phyloP scores from a whole-genome alignment of 2,113 vertebrate genomes.

The Antechinus stuartii region DNA sequence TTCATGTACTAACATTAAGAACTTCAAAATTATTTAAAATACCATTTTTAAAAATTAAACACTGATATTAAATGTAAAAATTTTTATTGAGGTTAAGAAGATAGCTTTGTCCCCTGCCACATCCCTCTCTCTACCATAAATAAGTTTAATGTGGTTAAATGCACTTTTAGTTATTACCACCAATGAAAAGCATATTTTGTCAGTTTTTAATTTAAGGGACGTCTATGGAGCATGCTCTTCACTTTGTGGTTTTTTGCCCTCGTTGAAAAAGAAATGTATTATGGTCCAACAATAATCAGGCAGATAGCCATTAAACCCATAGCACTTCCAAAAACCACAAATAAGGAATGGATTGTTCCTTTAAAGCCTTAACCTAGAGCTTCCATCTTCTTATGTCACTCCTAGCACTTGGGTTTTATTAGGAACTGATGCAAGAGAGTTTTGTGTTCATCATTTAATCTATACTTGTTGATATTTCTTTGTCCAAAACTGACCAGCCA shows the following conservation, averaged over 20 bases:
- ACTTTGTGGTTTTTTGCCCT: slow-evolving; percentile 34
- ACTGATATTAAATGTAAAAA: slow-evolving; percentile 8
- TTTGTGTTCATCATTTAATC: slow-evolving; percentile 55
- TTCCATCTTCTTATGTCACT: slow-evolving; percentile 56
- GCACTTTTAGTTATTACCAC: slow-evolving; percentile 16
- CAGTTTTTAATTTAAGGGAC: slow-evolving; percentile 57
- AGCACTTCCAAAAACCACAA: slow-evolving; percentile 60
- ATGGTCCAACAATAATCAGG: slow-evolving; percentile 60
- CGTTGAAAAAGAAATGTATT: slow-evolving; percentile 63
- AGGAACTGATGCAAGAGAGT: slow-evolving; percentile 64
- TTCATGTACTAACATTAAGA: background rate
- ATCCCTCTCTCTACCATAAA: background rate
- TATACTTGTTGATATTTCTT: slow-evolving; percentile 60
- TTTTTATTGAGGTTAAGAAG: background rate
- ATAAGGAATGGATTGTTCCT: slow-evolving; percentile 52
- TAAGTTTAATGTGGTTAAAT: slow-evolving; percentile 18
- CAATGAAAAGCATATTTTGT: slow-evolving; percentile 61
- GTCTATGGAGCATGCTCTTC: slow-evolving; percentile 53
- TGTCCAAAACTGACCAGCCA: slow-evolving; percentile 51
- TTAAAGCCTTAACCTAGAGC: slow-evolving; percentile 44
- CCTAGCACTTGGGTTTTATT: slow-evolving; percentile 62
- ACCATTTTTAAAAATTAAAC: background rate
- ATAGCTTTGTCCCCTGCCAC: background rate
- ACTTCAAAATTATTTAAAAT: background rate
- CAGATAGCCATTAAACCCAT: slow-evolving; percentile 35